Percentiles rank a stretch among this genome's conserved stretches.
Evolutionary conservation across 2,888 invertebrate species (phyloP).

Genomic region (Leptopilina syphax): DNA sequence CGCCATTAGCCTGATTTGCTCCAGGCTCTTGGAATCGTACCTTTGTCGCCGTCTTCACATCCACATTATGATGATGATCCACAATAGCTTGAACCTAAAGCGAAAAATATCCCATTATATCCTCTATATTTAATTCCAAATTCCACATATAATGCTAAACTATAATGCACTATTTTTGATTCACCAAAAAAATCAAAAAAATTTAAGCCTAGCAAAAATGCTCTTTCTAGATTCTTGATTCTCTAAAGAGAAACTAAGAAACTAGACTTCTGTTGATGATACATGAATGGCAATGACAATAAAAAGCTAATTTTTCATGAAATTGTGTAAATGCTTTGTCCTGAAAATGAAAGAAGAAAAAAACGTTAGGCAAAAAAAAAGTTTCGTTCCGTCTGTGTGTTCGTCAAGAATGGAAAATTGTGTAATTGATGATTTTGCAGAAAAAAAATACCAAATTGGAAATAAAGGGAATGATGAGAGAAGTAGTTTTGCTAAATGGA

Average conservation of each 20-base stretch:
- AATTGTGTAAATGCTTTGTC: background rate
- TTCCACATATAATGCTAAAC: constrained; percentile 57
- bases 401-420: constrained; percentile 11
- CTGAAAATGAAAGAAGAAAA: constrained; percentile 28
- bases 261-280: background rate
- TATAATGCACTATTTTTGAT: constrained; percentile 71
- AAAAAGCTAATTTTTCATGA: constrained; percentile 31
- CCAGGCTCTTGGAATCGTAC: constrained; percentile 91
- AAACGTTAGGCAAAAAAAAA: background rate
- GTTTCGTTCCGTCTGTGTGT: constrained; percentile 25
- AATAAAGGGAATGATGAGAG: no score
- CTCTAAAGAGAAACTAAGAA: background rate
- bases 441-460: background rate
- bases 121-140: background rate
- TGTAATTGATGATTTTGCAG: background rate
- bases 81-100: constrained; percentile 94
- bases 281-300: constrained; percentile 39
- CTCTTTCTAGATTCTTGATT: background rate
- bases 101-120: background rate
- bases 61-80: constrained; percentile 89
- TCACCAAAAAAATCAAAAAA: constrained; percentile 65
- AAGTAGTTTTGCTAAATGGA: background rate
- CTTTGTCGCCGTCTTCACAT: constrained; percentile 87
- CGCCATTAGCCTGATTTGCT: constrained; percentile 65
- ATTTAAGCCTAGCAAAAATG: no score